Evolutionary conservation across 2,888 invertebrate species (phyloP), one percentile per base, ranked within the genome.

Genomic region (Dynastes tityus): DNA sequence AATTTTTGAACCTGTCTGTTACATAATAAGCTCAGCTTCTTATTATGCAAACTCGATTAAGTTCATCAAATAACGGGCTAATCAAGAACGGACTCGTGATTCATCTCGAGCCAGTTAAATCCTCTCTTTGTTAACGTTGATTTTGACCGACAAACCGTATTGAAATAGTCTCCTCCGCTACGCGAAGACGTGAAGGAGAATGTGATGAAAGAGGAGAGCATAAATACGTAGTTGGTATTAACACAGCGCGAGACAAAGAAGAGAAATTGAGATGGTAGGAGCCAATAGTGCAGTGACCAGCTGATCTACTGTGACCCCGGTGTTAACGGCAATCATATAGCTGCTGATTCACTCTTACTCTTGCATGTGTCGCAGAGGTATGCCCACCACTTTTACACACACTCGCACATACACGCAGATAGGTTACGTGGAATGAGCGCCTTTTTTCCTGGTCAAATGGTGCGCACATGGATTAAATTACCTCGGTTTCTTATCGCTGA

Each of bases 201-300:
- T 4, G 29, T 22, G 68, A 9, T 8, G 27, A 49, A 49, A 11
- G 22, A 68, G 29, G 45, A 51, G 22, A 67, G 67, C 16, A 45
- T 45, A 67, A 49, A 11, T 16, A 49, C 51, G 70, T 9, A 13
- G 45, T 29, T 37, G n/a, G 16, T 8, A 40, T 61, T 22, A 29
- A 0, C 9, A 6, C 29, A 13, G 4, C 5, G 16, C 22, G 22
- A 16, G 61, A 58, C 22, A 22, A 40, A 61, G 73, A 73, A 45
- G 37, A 2, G 40, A 9, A 37, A 67, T 58, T 40, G 55, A 55
- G 76, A 58, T 73, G 73, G 73, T 61, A 73, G 73, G 61, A 73
- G 64, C 78, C 80, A 80, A 82, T 82, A 83, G 84, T 84, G 84
- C 84, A 84, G 83, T 84, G 84, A 84, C 84, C 84, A 84, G 84